Evolutionary conservation across 2,888 invertebrate genomes (phyloP).

Genomic region (Argyresthia albistria): DNA sequence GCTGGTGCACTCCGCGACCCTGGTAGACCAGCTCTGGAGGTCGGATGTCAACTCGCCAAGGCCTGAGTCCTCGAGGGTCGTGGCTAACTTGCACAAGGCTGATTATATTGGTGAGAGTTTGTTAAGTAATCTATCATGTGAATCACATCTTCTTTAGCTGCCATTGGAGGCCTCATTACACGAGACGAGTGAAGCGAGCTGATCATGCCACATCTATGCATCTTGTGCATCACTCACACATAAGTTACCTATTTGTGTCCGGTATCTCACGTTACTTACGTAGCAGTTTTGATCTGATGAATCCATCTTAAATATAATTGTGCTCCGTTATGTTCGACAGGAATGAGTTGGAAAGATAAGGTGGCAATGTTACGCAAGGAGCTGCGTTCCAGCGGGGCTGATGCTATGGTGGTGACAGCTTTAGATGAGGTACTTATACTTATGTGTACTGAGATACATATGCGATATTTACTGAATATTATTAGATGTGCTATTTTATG

Average conservation of each 20-base stretch:
- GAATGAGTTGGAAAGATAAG: conserved; percentile 83
- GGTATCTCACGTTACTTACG: no score
- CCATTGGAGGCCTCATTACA: no score
- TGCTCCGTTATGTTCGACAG: conserved; percentile 46
- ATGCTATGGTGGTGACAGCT: conserved; percentile 88
- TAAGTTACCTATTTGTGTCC: no score
- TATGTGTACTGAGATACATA: no score
- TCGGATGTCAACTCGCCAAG: conserved; percentile 45
- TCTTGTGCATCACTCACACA: no score
- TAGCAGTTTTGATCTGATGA: no score
- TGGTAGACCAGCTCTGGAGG: conserved; percentile 86
- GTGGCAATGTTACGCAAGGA: conserved; percentile 76
- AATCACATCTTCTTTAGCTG: background rate
- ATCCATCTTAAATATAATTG: background rate
- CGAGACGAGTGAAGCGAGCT: no score
- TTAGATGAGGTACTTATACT: conserved; percentile 79
- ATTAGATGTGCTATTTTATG: no score
- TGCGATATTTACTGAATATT: no score
- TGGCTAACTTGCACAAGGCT: conserved; percentile 74
- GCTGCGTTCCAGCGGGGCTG: conserved; percentile 74
- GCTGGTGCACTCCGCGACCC: conserved; percentile 75
- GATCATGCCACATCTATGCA: no score
- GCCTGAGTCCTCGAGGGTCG: conserved; percentile 74
- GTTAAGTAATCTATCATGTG: background rate
- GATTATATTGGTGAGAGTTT: conserved; percentile 67